Conservation (phyloP, 1,140 invertebrate genomes). For the roundworm (Caenorhabditis elegans) region DNA sequence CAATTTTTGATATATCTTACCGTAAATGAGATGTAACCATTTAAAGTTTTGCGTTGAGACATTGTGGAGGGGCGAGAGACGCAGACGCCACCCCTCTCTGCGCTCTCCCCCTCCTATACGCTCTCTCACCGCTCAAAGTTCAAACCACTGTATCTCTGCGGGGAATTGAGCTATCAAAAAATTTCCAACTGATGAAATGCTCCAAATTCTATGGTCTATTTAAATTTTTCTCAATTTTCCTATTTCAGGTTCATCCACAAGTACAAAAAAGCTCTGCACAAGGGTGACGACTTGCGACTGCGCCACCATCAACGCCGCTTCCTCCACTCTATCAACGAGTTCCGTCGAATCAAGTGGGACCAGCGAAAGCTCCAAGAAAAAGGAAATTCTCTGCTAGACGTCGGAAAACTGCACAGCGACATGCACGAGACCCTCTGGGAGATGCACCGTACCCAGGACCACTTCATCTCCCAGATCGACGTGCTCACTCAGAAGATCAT, state of each 20-base stretch:
- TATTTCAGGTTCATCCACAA: conserved; percentile 63
- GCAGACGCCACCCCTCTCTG: too few species aligned
- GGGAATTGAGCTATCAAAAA: too few species aligned
- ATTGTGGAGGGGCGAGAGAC: too few species aligned
- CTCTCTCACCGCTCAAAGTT: too few species aligned
- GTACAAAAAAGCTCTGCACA: conserved; percentile 58
- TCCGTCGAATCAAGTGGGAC: conserved; percentile 65
- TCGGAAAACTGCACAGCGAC: conserved; percentile 65
- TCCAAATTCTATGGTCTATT: too few species aligned
- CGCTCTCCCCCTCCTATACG: too few species aligned
- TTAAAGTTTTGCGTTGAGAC: too few species aligned
- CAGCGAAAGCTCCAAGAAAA: conserved; percentile 65
- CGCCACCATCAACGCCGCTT: conserved; percentile 65
- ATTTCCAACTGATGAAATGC: too few species aligned
- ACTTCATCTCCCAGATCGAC: conserved; percentile 64
- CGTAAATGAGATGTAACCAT: too few species aligned
- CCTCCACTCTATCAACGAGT: conserved; percentile 65
- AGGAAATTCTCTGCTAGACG: conserved; percentile 65
- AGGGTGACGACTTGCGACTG: conserved; percentile 63
- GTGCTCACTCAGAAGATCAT: conserved; percentile 52
- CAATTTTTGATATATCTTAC: too few species aligned
- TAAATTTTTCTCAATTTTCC: not conserved
- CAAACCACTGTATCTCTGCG: too few species aligned
- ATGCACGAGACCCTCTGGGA: conserved; percentile 66
- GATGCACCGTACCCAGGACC: conserved; percentile 65